Conservation (phyloP, 1,140 invertebrate species). For the Drosophila lacertosa region DNA sequence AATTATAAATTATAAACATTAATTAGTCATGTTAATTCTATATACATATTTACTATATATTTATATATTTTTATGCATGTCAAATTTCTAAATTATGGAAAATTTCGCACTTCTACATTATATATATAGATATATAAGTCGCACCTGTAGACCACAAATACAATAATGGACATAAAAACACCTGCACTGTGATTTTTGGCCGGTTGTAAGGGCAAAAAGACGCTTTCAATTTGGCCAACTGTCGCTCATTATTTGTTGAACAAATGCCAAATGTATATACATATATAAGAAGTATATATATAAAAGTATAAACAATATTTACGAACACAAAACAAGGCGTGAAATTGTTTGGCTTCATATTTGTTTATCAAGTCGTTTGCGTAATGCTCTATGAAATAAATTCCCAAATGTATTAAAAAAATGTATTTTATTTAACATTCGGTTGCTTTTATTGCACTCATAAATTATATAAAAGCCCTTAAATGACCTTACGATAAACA, state of each 20-base stretch:
- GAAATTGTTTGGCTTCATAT: conserved; percentile 26
- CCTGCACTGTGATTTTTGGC: conserved; percentile 1
- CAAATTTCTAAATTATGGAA: conserved; percentile 4
- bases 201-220: conserved; percentile 10
- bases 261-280: conserved; percentile 36
- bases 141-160: conserved; percentile 27
- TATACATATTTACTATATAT: neutral
- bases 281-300: conserved; percentile 22
- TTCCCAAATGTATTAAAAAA: neutral
- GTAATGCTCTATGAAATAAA: conserved; percentile 27
- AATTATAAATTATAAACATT: conserved; percentile 25
- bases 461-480: neutral
- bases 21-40: conserved; percentile 26
- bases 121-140: conserved; percentile 2
- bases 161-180: conserved; percentile 12
- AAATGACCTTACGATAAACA: neutral
- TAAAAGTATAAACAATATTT: conserved; percentile 38
- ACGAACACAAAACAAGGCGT: conserved; percentile 44
- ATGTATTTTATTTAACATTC: neutral
- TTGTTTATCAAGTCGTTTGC: conserved; percentile 4
- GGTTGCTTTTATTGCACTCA: neutral
- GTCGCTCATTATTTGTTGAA: conserved; percentile 48
- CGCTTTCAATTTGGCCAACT: conserved; percentile 31
- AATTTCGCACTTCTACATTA: neutral
- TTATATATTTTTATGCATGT: neutral